Percentiles rank a stretch among this genome's conserved stretches.
These are phyloP conservation scores for Ophioderma brevispina DNA, from an alignment of 35 echinoderm and acorn worm genomes.

Conservation along the genomic window DNA sequence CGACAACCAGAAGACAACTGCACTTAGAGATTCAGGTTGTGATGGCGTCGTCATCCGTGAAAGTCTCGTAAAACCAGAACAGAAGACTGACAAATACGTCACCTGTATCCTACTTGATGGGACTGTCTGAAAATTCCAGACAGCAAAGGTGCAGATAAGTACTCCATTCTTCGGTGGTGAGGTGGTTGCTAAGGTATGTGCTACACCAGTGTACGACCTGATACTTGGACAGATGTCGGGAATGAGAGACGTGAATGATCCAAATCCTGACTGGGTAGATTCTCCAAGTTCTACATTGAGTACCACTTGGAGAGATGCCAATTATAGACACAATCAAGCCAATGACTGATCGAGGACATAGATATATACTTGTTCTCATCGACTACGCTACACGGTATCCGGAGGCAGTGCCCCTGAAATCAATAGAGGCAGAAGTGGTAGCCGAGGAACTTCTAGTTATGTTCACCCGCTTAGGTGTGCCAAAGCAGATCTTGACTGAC, in stretches of 20 bases:
- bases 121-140: conserved; percentile 32
- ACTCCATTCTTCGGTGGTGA: conserved; percentile 35
- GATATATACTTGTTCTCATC: conserved; percentile 25
- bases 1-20: neutral
- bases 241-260: neutral
- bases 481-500: conserved; percentile 34
- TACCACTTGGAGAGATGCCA: conserved; percentile 45
- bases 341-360: neutral
- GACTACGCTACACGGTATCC: conserved; percentile 31
- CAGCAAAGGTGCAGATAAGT: conserved; percentile 16
- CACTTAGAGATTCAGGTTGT: conserved; percentile 50
- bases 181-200: neutral
- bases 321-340: conserved; percentile 31
- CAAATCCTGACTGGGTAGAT: neutral
- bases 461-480: neutral
- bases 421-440: conserved; percentile 19
- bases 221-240: conserved; percentile 24
- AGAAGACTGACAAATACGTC: conserved; percentile 21
- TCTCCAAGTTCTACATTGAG: neutral
- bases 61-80: conserved; percentile 11
- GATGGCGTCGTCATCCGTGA: conserved; percentile 27
- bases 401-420: conserved; percentile 10
- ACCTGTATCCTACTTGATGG: conserved; percentile 53
- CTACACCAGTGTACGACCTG: conserved; percentile 20
- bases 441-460: conserved; percentile 20